Conservation (phyloP, 2,113 vertebrate genomes). For the Naja naja region DNA sequence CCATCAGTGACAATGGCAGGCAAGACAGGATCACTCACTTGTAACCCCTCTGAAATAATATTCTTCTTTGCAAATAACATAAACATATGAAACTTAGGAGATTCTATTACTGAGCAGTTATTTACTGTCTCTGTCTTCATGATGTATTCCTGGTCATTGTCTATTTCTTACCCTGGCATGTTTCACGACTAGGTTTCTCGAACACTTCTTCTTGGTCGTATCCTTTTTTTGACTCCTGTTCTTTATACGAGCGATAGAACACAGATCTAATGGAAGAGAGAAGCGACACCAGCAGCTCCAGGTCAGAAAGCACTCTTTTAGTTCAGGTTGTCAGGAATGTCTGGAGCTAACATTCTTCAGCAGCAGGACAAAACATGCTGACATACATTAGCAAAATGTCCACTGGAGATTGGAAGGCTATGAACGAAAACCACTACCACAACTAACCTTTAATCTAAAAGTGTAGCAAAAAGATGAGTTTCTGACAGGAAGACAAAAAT, state of each 20-base stretch:
- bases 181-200: slow-evolving; percentile 94
- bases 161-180: slow-evolving; percentile 84
- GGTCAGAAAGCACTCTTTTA: neutral
- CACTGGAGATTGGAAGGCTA: neutral
- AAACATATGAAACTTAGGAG: neutral
- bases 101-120: neutral
- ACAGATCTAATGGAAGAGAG: slow-evolving; percentile 80
- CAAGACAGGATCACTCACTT: neutral
- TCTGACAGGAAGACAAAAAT: neutral
- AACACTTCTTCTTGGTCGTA: slow-evolving; percentile 98
- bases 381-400: neutral
- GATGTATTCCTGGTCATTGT: fast-evolving
- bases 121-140: neutral
- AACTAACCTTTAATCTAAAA: neutral
- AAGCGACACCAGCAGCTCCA: slow-evolving; percentile 10
- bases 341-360: neutral
- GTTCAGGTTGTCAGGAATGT: neutral
- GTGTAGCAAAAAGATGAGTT: neutral
- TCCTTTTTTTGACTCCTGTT: slow-evolving; percentile 97
- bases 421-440: neutral
- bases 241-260: slow-evolving; percentile 98
- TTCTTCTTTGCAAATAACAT: neutral
- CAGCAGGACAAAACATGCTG: neutral
- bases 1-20: neutral
- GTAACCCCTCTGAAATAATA: neutral